A percentile compares a stretch with the other conserved stretches of the same genome.
Evolutionary conservation across 2,888 invertebrate genomes (phyloP).

Genomic region (Mythimna pallens): DNA sequence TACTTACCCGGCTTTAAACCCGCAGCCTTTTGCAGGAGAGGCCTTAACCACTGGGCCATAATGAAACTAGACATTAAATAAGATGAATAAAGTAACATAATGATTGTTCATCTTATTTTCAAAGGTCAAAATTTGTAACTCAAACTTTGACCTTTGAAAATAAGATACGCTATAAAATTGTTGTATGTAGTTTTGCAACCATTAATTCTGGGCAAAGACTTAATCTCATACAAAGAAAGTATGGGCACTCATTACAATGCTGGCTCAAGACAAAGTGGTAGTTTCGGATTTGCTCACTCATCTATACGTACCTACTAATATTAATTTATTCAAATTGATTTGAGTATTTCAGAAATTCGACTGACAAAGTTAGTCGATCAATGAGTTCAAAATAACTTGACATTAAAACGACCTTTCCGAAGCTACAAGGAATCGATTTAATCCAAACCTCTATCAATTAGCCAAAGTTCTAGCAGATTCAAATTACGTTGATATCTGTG

Average conservation of each 20-base stretch:
- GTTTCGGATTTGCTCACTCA: background rate
- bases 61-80: too few relatives aligned
- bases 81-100: background rate
- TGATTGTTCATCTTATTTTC: background rate
- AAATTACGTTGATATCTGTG: constrained; percentile 46
- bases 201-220: too few relatives aligned
- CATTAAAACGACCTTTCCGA: background rate
- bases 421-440: constrained; percentile 21
- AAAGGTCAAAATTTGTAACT: too few relatives aligned
- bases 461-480: constrained; percentile 40
- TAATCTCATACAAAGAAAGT: background rate
- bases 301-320: background rate
- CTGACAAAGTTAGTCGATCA: background rate
- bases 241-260: background rate
- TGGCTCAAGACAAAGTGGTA: background rate
- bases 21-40: too few relatives aligned
- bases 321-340: background rate
- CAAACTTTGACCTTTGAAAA: too few relatives aligned
- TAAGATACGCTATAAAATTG: background rate
- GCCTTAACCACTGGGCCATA: too few relatives aligned
- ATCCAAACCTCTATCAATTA: constrained; percentile 48
- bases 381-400: background rate
- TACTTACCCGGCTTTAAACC: too few relatives aligned
- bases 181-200: too few relatives aligned
- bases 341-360: background rate